Conservation (phyloP, 2,797 vertebrate species). For the Molossus alvarezi region DNA sequence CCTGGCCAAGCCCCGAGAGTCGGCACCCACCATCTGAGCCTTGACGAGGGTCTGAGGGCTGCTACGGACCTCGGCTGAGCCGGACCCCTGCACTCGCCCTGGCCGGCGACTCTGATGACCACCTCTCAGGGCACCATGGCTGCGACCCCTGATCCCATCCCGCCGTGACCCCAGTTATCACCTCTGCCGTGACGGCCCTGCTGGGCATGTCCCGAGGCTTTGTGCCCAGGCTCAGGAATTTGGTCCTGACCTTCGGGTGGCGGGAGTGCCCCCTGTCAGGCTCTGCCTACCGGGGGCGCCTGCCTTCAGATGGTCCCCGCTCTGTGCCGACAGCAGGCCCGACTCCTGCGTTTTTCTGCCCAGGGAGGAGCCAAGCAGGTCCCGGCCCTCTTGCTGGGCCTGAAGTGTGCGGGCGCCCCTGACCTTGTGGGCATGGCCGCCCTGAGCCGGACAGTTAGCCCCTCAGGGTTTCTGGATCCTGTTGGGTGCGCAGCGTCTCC, state of each 20-base stretch:
- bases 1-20: neutral
- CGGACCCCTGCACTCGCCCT: neutral
- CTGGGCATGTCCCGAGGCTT: neutral
- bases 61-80: neutral
- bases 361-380: neutral
- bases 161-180: too few relatives aligned
- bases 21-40: accelerated
- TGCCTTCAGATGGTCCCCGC: neutral
- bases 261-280: neutral
- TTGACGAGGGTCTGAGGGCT: neutral
- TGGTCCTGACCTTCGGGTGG: neutral
- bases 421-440: neutral
- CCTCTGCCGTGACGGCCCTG: neutral
- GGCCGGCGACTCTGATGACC: neutral
- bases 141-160: neutral
- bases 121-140: neutral
- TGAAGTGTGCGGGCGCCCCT: neutral
- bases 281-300: neutral
- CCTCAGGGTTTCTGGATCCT: neutral
- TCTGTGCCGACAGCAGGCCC: too few relatives aligned
- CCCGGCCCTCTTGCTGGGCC: too few relatives aligned
- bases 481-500: neutral
- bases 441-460: neutral
- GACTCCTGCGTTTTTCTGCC: neutral
- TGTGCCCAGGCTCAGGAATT: neutral